Evolutionary conservation across 2,888 invertebrate genomes (phyloP).

Genomic region (Stenichneumon culpator): DNA sequence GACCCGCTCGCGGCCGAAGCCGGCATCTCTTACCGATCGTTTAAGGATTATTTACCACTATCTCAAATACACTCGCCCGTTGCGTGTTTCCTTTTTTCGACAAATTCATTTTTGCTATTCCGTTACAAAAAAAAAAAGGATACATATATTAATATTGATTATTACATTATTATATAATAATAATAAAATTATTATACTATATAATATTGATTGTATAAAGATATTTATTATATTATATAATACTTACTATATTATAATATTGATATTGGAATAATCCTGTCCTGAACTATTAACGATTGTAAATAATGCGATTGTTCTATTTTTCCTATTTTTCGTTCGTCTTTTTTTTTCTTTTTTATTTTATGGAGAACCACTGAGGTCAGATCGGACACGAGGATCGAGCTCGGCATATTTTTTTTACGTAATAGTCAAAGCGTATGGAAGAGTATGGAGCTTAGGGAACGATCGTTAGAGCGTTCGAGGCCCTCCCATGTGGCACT

Average conservation of each 20-base stretch:
- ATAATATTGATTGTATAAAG: no score
- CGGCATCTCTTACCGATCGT: slow-evolving; percentile 39
- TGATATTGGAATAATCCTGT: no score
- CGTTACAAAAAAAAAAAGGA: no score
- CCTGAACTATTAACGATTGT: no score
- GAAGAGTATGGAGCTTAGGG: not conserved
- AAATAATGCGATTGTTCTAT: no score
- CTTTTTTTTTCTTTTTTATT: not conserved
- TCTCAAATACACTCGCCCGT: not conserved
- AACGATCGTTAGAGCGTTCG: not conserved
- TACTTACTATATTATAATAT: no score
- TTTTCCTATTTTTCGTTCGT: not conserved
- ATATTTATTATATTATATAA: no score
- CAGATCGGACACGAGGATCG: slow-evolving; percentile 30
- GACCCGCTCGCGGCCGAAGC: slow-evolving; percentile 57
- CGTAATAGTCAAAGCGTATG: slow-evolving; percentile 44
- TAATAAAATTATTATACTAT: no score
- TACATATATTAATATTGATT: no score
- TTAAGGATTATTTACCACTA: slow-evolving; percentile 1
- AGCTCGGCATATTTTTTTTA: slow-evolving; percentile 50
- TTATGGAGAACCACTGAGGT: slow-evolving; percentile 48
- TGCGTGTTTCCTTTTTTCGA: no score
- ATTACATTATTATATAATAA: no score
- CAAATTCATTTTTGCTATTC: no score
- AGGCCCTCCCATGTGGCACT: not conserved